phyloP scores from a whole-genome alignment of 2,113 vertebrate species.

The Pterocles orientalis region DNA sequence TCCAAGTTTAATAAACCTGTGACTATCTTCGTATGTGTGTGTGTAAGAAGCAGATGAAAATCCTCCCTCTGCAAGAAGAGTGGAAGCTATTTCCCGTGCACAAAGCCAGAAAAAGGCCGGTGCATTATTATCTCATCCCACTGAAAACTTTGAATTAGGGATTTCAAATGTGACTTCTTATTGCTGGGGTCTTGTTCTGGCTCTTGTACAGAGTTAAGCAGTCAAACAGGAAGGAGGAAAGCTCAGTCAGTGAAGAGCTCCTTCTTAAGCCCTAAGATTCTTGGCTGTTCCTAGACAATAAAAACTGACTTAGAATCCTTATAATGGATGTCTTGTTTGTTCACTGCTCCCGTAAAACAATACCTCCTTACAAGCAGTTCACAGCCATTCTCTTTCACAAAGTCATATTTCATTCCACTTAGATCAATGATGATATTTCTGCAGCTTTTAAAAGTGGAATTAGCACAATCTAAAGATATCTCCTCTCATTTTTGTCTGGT shows the following conservation, averaged over 20 bases:
- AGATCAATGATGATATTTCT: not conserved
- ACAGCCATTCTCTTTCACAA: not conserved
- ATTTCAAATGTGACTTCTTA: not conserved
- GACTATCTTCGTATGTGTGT: not conserved
- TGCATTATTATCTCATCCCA: not conserved
- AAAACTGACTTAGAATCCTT: not conserved
- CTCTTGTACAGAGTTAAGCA: not conserved
- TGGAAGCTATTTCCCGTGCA: not conserved
- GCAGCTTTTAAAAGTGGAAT: conserved; percentile 8
- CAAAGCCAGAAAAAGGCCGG: not conserved
- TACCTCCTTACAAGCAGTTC: not conserved
- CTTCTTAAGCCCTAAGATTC: not conserved
- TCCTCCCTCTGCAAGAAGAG: not conserved
- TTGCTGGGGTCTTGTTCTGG: not conserved
- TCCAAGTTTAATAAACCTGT: not conserved
- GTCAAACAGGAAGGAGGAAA: not conserved
- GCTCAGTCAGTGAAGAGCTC: not conserved
- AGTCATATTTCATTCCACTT: not conserved
- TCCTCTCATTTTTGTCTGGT: not conserved
- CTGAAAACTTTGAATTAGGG: not conserved
- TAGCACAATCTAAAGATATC: conserved; percentile 6
- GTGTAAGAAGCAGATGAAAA: not conserved
- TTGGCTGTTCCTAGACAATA: not conserved
- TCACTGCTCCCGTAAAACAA: not conserved
- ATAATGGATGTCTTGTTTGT: not conserved